Evolutionary conservation across 2,113 vertebrate genomes (phyloP).

Genomic region (Podarcis raffonei): DNA sequence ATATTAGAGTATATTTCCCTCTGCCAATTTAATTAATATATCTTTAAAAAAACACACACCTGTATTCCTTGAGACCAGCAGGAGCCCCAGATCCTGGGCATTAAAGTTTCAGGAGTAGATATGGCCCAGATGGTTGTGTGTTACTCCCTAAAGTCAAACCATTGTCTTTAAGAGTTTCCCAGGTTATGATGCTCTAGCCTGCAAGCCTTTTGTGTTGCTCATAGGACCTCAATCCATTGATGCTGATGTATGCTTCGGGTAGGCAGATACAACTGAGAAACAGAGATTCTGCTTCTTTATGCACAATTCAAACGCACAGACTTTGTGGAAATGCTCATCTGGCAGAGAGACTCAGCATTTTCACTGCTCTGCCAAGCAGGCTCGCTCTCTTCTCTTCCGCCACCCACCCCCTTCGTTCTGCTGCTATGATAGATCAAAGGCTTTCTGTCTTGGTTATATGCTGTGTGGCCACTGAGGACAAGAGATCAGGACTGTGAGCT

Average conservation of each 20-base stretch:
- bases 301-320: rapidly evolving
- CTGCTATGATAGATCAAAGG: conserved; percentile 71
- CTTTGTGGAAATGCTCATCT: neutral
- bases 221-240: neutral
- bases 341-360: neutral
- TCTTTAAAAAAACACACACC: neutral
- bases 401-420: conserved; percentile 58
- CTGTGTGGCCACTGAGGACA: conserved; percentile 41
- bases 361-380: conserved; percentile 23
- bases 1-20: neutral
- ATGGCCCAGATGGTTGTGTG: neutral
- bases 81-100: neutral
- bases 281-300: neutral
- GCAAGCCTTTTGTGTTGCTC: neutral
- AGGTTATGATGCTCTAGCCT: neutral
- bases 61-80: neutral
- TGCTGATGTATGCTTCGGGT: neutral
- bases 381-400: conserved; percentile 48
- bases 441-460: conserved; percentile 47
- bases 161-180: neutral
- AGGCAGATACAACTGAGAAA: neutral
- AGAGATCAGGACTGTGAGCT: neutral
- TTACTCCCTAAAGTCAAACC: neutral
- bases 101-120: neutral
- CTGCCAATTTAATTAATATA: neutral